Evolutionary conservation across 2,888 invertebrate genomes (phyloP).

Genomic region (Hypercompe scribonia): DNA sequence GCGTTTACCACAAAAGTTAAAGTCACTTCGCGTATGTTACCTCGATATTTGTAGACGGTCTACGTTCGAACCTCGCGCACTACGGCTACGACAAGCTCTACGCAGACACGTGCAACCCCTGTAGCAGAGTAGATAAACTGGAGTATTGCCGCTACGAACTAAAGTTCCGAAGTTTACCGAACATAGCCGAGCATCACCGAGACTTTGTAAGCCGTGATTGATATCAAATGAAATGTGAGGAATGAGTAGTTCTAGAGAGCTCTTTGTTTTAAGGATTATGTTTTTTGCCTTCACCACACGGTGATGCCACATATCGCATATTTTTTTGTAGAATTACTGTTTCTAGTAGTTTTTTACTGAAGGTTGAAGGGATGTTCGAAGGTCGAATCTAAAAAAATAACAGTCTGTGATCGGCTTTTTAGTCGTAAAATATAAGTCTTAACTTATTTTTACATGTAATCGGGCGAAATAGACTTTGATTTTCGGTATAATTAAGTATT

Average conservation of each 20-base stretch:
- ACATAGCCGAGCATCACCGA: slow-evolving; percentile 69
- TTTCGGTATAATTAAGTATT: too few species aligned
- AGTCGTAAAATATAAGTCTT: too few species aligned
- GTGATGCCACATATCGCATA: slow-evolving; percentile 52
- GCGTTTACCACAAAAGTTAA: slow-evolving; percentile 59
- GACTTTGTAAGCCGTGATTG: slow-evolving; percentile 82
- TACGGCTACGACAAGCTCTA: slow-evolving; percentile 67
- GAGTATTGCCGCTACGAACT: slow-evolving; percentile 69
- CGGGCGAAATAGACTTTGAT: too few species aligned
- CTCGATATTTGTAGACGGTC: slow-evolving; percentile 60
- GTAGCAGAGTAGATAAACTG: slow-evolving; percentile 78
- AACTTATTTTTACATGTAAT: too few species aligned
- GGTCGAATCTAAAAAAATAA: too few species aligned
- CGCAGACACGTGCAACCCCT: slow-evolving; percentile 70
- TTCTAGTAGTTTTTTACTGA: slow-evolving; percentile 1
- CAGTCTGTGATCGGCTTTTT: too few species aligned
- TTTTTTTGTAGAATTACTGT: slow-evolving; percentile 44
- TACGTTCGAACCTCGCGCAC: slow-evolving; percentile 56
- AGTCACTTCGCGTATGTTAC: slow-evolving; percentile 60
- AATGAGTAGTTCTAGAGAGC: slow-evolving; percentile 81
- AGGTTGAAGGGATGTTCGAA: too few species aligned
- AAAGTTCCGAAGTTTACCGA: slow-evolving; percentile 72
- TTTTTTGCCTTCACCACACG: slow-evolving; percentile 60
- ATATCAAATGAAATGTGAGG: slow-evolving; percentile 86
- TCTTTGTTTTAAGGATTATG: slow-evolving; percentile 83